Conservation (phyloP, 2,888 invertebrate species). For the Muscina levida region DNA sequence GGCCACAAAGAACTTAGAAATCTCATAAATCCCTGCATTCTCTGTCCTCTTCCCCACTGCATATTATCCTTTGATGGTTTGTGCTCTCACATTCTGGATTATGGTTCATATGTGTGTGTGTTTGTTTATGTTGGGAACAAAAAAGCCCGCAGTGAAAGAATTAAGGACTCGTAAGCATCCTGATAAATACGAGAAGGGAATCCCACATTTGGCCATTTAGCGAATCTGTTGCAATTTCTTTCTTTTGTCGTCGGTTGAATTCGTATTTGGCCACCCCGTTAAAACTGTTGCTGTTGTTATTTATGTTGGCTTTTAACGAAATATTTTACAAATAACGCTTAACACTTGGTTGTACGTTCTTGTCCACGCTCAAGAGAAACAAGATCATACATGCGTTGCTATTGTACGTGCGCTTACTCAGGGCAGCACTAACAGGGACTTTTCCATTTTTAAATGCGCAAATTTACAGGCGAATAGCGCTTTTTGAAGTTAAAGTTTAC, state of each 20-base stretch:
- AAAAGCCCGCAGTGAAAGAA: slow-evolving; percentile 44
- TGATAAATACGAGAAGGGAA: slow-evolving; percentile 1
- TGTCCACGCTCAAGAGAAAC: background rate
- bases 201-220: slow-evolving; percentile 56
- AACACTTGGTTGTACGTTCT: slow-evolving; percentile 18
- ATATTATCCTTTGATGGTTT: background rate
- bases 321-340: slow-evolving; percentile 64
- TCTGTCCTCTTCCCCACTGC: background rate
- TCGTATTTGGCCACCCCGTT: slow-evolving; percentile 45
- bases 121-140: background rate
- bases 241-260: slow-evolving; percentile 53
- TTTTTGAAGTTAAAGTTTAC: too few species aligned
- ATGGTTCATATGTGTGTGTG: background rate
- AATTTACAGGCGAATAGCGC: too few species aligned
- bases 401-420: too few species aligned
- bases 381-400: too few species aligned
- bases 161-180: slow-evolving; percentile 47
- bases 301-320: slow-evolving; percentile 67
- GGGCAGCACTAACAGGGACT: too few species aligned
- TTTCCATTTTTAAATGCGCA: too few species aligned
- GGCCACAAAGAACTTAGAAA: slow-evolving; percentile 62
- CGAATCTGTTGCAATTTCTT: slow-evolving; percentile 65
- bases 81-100: background rate
- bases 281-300: slow-evolving; percentile 66
- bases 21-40: slow-evolving; percentile 59